phyloP scores from a whole-genome alignment of 2,888 invertebrate species.

The Tanytarsus gracilentus region DNA sequence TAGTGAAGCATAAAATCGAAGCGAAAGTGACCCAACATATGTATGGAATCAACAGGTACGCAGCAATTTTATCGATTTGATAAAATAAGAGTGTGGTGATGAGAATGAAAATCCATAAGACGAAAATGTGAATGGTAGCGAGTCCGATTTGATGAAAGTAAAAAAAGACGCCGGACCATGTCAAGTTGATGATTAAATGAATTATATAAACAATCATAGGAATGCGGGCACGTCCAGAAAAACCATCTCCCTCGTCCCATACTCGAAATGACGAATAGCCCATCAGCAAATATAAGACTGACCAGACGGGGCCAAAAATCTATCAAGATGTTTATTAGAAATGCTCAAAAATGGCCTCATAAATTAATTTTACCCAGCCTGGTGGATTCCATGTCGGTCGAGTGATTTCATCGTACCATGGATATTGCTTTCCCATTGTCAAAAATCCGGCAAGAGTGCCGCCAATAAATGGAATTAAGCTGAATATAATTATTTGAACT shows the following conservation, averaged over 20 bases:
- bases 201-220: slow-evolving; percentile 8
- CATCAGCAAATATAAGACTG: slow-evolving; percentile 2
- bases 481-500: slow-evolving; percentile 14
- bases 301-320: slow-evolving; percentile 18
- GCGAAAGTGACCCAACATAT: not conserved
- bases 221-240: not conserved
- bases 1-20: not conserved
- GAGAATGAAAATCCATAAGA: not conserved
- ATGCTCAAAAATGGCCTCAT: not conserved
- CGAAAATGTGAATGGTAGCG: not conserved
- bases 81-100: not conserved
- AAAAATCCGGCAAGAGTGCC: not conserved
- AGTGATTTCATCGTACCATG: not conserved
- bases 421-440: not conserved
- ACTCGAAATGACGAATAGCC: slow-evolving; percentile 17
- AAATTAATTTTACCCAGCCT: not conserved
- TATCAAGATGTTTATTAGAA: not conserved
- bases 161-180: slow-evolving; percentile 5
- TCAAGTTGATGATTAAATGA: slow-evolving; percentile 1
- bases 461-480: slow-evolving; percentile 11
- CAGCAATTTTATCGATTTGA: slow-evolving; percentile 6
- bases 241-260: slow-evolving; percentile 3
- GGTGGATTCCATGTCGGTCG: slow-evolving; percentile 5
- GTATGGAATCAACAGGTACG: slow-evolving; percentile 4
- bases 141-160: not conserved